Evolutionary conservation across 2,797 vertebrate genomes (phyloP), one percentile per base, ranked within the genome.

Genomic region (Poeciliopsis paucimaculata): DNA sequence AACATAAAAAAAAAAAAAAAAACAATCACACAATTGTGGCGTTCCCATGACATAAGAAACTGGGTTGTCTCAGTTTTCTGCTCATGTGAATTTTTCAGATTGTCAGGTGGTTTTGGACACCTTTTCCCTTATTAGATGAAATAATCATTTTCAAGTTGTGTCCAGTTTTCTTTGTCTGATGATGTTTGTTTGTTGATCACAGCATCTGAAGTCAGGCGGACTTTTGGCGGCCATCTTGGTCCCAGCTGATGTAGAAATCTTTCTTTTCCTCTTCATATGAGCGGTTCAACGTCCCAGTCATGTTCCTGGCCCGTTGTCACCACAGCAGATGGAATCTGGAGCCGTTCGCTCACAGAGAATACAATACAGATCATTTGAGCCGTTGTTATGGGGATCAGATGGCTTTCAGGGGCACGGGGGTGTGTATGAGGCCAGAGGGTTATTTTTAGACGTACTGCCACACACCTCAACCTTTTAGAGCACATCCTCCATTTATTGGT

Each of bases 321-420:
- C 71, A 51, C 70, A 77, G 75, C 86, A 85, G 82, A 92, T 89
- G 88, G 86, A 89, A 83, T 87, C 75, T 90, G 83, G 77, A 82
- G 72, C 80, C 47, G 36, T 84, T 79, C n/a, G 62, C 81, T 77
- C 78, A 87, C 77, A 81, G 77, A 78, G 81, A 89, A 89, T 81
- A 91, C 82, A 83, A 90, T 87, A 75, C 84, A 87, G 83, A 89
- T 91, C 87, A 86, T 84, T 80, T 49, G 89, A 91, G 89, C 82
- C 86, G 93, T 94, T 93, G 93, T 95, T 94, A 92, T 91, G 91
- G 92, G 89, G 89, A 94, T 93, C 80, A 94, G 92, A 92, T 93
- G 93, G 90, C 89, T 90, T 71, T 26, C 41, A 10, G 10, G 41
- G 41, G 2, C 2, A 11, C 4, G 36, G 72, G 88, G 89, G 73